Evolutionary conservation across 2,888 invertebrate species (phyloP).

Genomic region (Zele albiditarsus): DNA sequence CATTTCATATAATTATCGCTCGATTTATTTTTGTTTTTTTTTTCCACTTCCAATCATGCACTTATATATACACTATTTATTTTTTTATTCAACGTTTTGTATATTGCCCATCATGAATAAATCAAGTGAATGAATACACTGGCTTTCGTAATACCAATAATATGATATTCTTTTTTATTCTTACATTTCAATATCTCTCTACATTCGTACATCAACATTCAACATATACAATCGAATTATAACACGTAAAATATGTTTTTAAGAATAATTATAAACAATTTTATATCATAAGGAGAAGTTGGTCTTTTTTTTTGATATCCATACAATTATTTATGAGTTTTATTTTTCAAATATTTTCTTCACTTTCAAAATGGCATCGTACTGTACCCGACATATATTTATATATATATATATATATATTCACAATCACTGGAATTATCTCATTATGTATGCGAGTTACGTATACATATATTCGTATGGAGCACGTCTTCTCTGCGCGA

Average conservation of each 20-base stretch:
- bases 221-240: neutral
- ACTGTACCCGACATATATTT: neutral
- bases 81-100: neutral
- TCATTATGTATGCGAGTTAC: constrained; percentile 67
- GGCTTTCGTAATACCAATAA: no score
- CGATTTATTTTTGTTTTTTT: constrained; percentile 15
- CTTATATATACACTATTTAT: neutral
- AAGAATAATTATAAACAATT: neutral
- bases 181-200: neutral
- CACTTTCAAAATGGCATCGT: neutral
- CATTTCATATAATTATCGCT: constrained; percentile 25
- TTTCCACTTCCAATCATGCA: neutral
- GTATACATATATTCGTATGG: constrained; percentile 45
- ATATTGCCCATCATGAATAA: neutral
- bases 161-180: neutral
- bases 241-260: neutral
- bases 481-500: neutral
- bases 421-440: constrained; percentile 32
- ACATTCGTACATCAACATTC: neutral
- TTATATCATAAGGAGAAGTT: neutral
- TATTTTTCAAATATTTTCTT: neutral
- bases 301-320: neutral
- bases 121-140: neutral
- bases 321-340: neutral
- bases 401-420: neutral